Evolutionary conservation across 2,113 vertebrate species (phyloP).

Genomic region (Naja naja): DNA sequence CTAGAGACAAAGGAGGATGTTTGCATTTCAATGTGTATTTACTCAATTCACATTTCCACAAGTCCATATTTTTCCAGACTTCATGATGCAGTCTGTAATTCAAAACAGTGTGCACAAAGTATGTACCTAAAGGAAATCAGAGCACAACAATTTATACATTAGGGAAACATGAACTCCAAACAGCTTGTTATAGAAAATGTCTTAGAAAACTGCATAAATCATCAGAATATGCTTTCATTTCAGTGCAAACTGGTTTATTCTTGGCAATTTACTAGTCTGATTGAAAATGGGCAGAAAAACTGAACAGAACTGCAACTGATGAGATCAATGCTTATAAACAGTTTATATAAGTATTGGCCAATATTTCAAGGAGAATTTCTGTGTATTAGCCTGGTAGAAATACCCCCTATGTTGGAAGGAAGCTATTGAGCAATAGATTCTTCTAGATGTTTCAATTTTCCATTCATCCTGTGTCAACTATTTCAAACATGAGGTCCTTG

Average conservation of each 20-base stretch:
- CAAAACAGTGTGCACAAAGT: background rate
- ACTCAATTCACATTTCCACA: background rate
- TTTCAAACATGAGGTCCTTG: background rate
- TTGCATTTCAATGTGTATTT: background rate
- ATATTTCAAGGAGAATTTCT: background rate
- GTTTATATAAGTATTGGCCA: background rate
- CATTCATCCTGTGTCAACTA: background rate
- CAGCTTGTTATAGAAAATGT: background rate
- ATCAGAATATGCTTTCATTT: background rate
- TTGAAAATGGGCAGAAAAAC: background rate
- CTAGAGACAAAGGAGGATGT: background rate
- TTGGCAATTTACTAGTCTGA: background rate
- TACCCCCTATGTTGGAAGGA: background rate
- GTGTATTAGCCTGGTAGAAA: background rate
- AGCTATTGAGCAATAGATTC: background rate
- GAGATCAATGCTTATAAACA: background rate
- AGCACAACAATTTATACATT: background rate
- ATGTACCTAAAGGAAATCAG: background rate
- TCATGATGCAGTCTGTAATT: background rate
- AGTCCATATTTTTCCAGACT: background rate
- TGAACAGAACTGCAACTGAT: background rate
- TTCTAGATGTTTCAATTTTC: conserved; percentile 2
- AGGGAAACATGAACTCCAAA: background rate
- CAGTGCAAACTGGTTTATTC: background rate
- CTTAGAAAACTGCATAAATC: background rate